Evolutionary conservation across 2,888 invertebrate species (phyloP).

Genomic region (Drosophila conformis): DNA sequence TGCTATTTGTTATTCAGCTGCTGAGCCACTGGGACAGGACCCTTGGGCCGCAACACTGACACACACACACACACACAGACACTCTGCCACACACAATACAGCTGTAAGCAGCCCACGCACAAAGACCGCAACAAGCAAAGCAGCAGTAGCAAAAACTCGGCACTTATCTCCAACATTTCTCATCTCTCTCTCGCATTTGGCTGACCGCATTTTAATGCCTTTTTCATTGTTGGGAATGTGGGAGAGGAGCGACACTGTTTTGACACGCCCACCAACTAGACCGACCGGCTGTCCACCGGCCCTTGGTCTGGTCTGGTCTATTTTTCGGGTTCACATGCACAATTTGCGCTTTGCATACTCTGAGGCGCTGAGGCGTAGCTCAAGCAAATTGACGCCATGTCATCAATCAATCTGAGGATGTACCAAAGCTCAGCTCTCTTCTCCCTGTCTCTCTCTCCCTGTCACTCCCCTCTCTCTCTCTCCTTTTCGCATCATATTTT

Average conservation of each 20-base stretch:
- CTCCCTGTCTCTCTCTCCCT: neutral
- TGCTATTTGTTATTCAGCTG: constrained; percentile 58
- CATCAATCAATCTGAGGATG: constrained; percentile 78
- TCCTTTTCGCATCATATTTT: constrained; percentile 51
- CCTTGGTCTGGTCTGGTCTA: neutral
- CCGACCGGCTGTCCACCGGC: neutral
- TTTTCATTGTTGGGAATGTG: constrained; percentile 65
- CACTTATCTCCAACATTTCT: neutral
- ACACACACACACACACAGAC: constrained; percentile 2
- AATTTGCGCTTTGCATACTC: constrained; percentile 60
- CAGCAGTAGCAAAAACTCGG: constrained; percentile 3
- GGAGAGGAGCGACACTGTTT: neutral
- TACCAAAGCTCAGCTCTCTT: constrained; percentile 26
- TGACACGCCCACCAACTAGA: neutral
- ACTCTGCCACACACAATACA: constrained; percentile 5
- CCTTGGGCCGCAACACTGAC: constrained; percentile 12
- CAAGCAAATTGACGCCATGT: constrained; percentile 74
- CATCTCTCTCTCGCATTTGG: constrained; percentile 12
- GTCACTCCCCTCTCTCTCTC: neutral
- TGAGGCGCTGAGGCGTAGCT: constrained; percentile 38
- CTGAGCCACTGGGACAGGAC: constrained; percentile 29
- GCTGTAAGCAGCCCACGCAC: constrained; percentile 37
- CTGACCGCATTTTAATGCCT: constrained; percentile 78
- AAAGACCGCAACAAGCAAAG: constrained; percentile 24
- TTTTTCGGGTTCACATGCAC: constrained; percentile 43